phyloP scores from a whole-genome alignment of 2,113 vertebrate genomes.

The Protobothrops mucrosquamatus region DNA sequence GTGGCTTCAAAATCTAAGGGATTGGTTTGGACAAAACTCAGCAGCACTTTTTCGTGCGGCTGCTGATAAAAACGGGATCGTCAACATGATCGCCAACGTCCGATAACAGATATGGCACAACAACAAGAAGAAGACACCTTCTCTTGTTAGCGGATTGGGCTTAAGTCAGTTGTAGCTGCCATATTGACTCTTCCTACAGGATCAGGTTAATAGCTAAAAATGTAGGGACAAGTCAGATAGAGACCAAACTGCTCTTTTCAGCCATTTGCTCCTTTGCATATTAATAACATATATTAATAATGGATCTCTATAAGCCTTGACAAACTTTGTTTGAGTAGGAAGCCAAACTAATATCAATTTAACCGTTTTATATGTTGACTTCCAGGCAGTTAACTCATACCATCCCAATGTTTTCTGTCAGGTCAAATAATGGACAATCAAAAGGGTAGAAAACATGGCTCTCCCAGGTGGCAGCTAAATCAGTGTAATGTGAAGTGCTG shows the following conservation, averaged over 20 bases:
- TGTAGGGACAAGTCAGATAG: neutral
- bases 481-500: neutral
- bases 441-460: neutral
- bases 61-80: too few relatives aligned
- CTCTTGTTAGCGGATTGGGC: neutral
- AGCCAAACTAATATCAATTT: neutral
- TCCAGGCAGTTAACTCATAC: neutral
- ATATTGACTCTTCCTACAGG: neutral
- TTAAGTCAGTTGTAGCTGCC: neutral
- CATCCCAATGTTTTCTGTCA: neutral
- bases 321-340: neutral
- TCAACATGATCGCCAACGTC: too few relatives aligned
- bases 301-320: neutral
- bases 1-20: too few relatives aligned
- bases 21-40: too few relatives aligned
- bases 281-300: neutral
- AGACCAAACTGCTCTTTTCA: neutral
- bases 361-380: neutral
- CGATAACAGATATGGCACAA: too few relatives aligned
- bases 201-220: neutral
- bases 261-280: neutral
- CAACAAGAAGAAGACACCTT: too few relatives aligned
- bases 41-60: too few relatives aligned
- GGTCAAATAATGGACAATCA: neutral
- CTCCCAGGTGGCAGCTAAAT: neutral